These are phyloP conservation scores for Acrossocheilus fasciatus DNA, from an alignment of 2,797 vertebrate species.

Conservation along the genomic window DNA sequence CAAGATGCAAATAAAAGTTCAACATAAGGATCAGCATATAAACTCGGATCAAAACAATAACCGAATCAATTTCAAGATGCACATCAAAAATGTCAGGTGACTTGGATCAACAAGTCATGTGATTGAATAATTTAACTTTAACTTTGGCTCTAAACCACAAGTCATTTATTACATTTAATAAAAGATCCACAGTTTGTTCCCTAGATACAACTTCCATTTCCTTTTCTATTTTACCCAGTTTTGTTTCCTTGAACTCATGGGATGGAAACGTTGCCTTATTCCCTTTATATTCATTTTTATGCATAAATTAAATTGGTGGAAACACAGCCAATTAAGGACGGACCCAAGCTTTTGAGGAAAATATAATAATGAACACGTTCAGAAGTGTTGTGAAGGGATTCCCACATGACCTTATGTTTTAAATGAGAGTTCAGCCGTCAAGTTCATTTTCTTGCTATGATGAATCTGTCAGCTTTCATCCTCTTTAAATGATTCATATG, in stretches of 20 bases:
- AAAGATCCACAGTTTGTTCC: neutral
- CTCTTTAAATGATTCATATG: neutral
- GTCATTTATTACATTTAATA: neutral
- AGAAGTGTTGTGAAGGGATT: neutral
- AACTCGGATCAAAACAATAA: too few relatives aligned
- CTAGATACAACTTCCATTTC: neutral
- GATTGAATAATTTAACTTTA: neutral
- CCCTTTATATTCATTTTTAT: neutral
- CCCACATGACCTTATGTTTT: neutral
- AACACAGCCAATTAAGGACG: neutral
- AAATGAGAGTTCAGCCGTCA: slow-evolving; percentile 6
- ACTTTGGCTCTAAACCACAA: neutral
- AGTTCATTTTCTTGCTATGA: slow-evolving; percentile 6
- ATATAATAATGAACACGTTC: neutral
- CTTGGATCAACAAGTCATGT: neutral
- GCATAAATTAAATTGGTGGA: neutral
- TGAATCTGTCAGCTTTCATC: neutral
- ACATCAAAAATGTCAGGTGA: neutral
- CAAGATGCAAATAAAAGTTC: neutral
- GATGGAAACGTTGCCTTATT: neutral
- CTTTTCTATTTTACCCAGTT: neutral
- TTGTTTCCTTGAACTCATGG: neutral
- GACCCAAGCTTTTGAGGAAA: neutral
- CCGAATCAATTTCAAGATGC: neutral
- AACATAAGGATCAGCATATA: neutral